These are phyloP conservation scores for Aphidius gifuensis DNA, from an alignment of 1,140 invertebrate genomes.

Conservation along the genomic window DNA sequence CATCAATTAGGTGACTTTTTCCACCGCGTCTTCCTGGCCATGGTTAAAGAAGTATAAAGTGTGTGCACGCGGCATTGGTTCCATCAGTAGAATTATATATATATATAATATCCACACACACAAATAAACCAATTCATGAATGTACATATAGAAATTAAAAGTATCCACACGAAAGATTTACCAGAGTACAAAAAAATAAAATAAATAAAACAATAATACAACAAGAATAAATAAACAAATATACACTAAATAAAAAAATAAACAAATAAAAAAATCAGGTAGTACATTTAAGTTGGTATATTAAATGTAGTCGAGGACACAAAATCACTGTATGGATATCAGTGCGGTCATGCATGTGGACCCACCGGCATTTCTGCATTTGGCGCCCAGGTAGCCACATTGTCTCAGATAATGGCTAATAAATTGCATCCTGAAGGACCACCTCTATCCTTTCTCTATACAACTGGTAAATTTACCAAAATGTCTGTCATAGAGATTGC, in stretches of 20 bases:
- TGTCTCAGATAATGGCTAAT: constrained; percentile 54
- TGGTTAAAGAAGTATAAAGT: neutral
- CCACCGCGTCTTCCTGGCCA: constrained; percentile 43
- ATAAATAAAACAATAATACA: no score
- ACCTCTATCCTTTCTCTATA: constrained; percentile 1
- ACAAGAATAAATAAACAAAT: no score
- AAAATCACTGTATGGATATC: no score
- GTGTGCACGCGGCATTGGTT: no score
- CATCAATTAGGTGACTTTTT: constrained; percentile 61
- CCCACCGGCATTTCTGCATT: constrained; percentile 15
- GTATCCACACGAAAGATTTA: no score
- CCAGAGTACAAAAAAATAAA: no score
- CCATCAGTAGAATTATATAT: no score
- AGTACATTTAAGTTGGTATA: no score
- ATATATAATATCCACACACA: neutral
- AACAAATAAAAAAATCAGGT: no score
- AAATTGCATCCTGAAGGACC: constrained; percentile 44
- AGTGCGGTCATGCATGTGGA: constrained; percentile 9
- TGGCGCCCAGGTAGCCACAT: constrained; percentile 48
- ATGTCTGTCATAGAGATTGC: constrained; percentile 4
- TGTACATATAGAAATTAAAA: no score
- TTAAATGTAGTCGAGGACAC: no score
- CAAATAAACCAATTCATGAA: neutral
- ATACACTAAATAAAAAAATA: no score
- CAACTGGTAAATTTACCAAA: neutral